These are phyloP conservation scores for Tipula helvola DNA, from an alignment of 2,888 invertebrate genomes.

Conservation along the genomic window DNA sequence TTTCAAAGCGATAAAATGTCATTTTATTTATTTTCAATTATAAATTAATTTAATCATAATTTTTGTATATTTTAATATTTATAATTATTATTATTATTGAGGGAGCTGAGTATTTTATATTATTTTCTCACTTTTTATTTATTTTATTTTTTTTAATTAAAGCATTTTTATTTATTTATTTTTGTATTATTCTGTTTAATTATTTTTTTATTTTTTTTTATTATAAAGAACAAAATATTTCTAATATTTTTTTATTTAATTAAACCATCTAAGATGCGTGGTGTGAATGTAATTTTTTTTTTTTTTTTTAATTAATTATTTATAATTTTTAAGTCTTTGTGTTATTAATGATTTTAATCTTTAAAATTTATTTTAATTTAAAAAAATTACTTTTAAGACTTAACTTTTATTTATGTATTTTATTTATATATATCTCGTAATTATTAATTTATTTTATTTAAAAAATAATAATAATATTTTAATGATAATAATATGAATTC, in stretches of 20 bases:
- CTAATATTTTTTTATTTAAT: slow-evolving; percentile 4
- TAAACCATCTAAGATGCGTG: slow-evolving; percentile 9
- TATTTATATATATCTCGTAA: not conserved
- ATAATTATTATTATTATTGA: not conserved
- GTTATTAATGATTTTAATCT: not conserved
- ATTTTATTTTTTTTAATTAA: not conserved
- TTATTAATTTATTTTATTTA: not conserved
- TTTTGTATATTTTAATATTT: not conserved
- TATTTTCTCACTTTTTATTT: not conserved
- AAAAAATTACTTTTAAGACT: not conserved
- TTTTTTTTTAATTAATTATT: not conserved
- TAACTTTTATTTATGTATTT: slow-evolving; percentile 4
- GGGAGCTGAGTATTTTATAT: slow-evolving; percentile 4
- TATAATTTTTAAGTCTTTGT: not conserved
- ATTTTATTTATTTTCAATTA: not conserved
- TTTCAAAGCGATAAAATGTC: slow-evolving; percentile 4
- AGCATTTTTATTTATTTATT: not conserved
- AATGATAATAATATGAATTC: slow-evolving; percentile 7
- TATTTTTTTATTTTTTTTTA: not conserved
- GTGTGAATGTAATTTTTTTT: slow-evolving; percentile 1
- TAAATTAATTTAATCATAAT: not conserved
- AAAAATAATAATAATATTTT: not conserved
- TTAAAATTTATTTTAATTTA: not conserved
- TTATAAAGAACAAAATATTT: not conserved
- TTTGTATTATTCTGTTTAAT: not conserved